phyloP scores from a whole-genome alignment of 1,140 invertebrate species.

The Cotesia vestalis region DNA sequence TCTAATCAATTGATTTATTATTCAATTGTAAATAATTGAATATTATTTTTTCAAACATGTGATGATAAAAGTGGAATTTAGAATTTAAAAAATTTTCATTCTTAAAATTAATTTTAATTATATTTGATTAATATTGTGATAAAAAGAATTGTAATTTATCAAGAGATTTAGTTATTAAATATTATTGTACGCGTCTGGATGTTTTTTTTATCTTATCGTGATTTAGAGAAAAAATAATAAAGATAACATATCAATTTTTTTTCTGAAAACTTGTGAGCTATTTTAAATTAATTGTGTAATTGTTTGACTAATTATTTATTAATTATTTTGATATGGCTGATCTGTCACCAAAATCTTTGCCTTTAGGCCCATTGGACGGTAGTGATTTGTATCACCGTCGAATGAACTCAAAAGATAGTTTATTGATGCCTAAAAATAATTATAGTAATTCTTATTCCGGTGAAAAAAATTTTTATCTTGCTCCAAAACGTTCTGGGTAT shows the following conservation, averaged over 20 bases:
- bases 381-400: conserved; percentile 45
- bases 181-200: too few species aligned
- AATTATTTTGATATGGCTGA: conserved; percentile 32
- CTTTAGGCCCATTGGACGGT: conserved; percentile 38
- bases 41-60: conserved; percentile 11
- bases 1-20: conserved; percentile 16
- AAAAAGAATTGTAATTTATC: too few species aligned
- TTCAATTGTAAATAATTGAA: too few species aligned
- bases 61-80: conserved; percentile 9
- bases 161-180: too few species aligned
- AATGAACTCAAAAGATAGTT: conserved; percentile 38
- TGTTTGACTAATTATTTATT: neutral
- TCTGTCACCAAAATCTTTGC: conserved; percentile 38
- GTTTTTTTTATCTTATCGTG: too few species aligned
- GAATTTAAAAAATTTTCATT: conserved; percentile 12
- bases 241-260: too few species aligned
- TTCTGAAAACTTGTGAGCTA: too few species aligned
- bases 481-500: conserved; percentile 33
- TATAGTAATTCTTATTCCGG: conserved; percentile 22
- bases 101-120: neutral
- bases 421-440: neutral
- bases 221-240: too few species aligned
- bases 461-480: too few species aligned
- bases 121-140: too few species aligned
- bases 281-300: neutral